A percentile compares a stretch with the other conserved stretches of the same genome.
Evolutionary conservation across 2,888 invertebrate species (phyloP).

Genomic region (Tuberolachnus salignus): DNA sequence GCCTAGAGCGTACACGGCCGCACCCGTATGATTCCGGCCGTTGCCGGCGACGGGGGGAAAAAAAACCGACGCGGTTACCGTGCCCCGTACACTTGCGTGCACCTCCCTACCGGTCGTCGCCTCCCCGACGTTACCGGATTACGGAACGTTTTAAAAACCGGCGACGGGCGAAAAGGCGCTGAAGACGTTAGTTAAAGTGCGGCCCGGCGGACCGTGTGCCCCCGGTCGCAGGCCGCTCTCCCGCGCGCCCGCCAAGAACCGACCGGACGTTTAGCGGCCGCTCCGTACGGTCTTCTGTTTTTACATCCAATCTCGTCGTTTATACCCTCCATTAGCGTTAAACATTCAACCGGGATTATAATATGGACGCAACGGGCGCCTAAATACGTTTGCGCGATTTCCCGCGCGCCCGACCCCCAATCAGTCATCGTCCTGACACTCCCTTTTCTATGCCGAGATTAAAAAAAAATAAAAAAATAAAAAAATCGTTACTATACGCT

Average conservation of each 20-base stretch:
- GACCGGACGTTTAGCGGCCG: background rate
- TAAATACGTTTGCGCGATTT: constrained; percentile 27
- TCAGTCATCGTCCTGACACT: constrained; percentile 40
- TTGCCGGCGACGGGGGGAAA: too few species aligned
- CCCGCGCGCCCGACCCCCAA: background rate
- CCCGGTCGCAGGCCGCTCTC: background rate
- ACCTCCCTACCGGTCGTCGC: too few species aligned
- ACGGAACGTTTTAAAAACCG: too few species aligned
- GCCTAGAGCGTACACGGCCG: too few species aligned
- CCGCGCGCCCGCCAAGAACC: too few species aligned
- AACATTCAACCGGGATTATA: constrained; percentile 39
- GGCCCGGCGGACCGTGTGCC: background rate
- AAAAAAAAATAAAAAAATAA: background rate
- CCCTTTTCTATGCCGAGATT: background rate
- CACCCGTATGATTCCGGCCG: too few species aligned
- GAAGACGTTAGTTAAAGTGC: too few species aligned
- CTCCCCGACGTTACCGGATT: too few species aligned
- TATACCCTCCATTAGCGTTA: constrained; percentile 41
- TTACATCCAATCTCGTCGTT: constrained; percentile 27
- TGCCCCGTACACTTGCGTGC: too few species aligned
- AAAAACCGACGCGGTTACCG: too few species aligned
- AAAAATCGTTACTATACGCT: background rate
- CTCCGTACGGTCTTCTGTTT: background rate
- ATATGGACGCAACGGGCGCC: background rate
- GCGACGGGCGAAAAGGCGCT: background rate